Percentiles rank a stretch among this genome's conserved stretches.
These are phyloP conservation scores for Mesorhabditis spiculigera DNA, from an alignment of 2,888 invertebrate species.

Conservation along the genomic window DNA sequence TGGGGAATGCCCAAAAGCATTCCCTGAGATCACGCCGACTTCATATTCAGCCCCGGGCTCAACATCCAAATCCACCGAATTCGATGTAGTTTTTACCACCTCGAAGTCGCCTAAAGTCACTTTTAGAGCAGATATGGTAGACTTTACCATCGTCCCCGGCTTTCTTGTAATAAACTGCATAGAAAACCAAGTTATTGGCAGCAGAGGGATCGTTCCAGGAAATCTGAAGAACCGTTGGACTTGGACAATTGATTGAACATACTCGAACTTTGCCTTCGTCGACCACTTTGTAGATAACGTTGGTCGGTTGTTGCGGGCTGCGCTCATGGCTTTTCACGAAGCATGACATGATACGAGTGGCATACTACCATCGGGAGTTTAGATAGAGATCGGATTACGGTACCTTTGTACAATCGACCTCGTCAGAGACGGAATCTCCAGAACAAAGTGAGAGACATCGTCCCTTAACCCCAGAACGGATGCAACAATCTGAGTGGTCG, in stretches of 20 bases:
- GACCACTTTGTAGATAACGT: constrained; percentile 14
- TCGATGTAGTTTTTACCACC: constrained; percentile 21
- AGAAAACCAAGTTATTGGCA: constrained; percentile 25
- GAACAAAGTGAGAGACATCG: constrained; percentile 37
- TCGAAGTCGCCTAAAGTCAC: constrained; percentile 9
- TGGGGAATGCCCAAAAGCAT: constrained; percentile 21
- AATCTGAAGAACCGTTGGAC: constrained; percentile 12
- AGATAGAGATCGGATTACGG: neutral
- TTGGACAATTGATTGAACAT: neutral
- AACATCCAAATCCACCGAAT: constrained; percentile 15
- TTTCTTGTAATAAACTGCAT: constrained; percentile 32
- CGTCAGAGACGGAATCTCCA: constrained; percentile 19
- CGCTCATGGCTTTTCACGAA: constrained; percentile 26
- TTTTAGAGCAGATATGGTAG: neutral
- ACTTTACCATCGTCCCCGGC: constrained; percentile 19
- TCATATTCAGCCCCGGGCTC: constrained; percentile 16
- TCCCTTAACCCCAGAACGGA: constrained; percentile 19
- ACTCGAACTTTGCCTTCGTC: constrained; percentile 17
- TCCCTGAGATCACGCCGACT: constrained; percentile 35
- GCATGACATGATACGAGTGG: constrained; percentile 30
- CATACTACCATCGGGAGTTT: constrained; percentile 14
- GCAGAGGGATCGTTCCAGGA: constrained; percentile 31
- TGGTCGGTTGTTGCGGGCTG: constrained; percentile 20
- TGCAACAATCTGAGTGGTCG: constrained; percentile 41
- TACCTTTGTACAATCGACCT: constrained; percentile 7